phyloP scores from a whole-genome alignment of 1,140 invertebrate genomes.

The Sitodiplosis mosellana region DNA sequence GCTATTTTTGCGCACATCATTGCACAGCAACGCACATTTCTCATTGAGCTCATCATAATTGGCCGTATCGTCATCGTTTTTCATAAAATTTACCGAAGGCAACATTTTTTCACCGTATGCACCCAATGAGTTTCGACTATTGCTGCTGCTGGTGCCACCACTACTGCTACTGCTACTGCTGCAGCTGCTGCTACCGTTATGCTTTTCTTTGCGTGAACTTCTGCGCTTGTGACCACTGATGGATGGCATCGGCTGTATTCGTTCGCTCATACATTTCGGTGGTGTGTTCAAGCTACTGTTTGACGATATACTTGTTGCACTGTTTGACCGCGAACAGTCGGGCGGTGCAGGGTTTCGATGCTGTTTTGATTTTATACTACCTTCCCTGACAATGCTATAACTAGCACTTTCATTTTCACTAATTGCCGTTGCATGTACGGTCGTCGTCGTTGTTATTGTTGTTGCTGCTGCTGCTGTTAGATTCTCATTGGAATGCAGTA shows the following conservation, averaged over 20 bases:
- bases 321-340: not conserved
- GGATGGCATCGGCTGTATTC: not conserved
- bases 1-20: not conserved
- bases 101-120: not conserved
- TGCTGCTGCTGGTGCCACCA: not conserved
- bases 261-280: not conserved
- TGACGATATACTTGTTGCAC: slow-evolving; percentile 4
- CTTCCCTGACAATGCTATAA: slow-evolving; percentile 4
- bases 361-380: not conserved
- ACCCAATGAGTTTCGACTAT: not conserved
- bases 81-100: too few relatives aligned
- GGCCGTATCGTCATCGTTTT: not conserved
- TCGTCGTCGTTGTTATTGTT: too few relatives aligned
- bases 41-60: slow-evolving; percentile 1
- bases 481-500: not conserved
- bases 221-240: not conserved
- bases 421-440: too few relatives aligned
- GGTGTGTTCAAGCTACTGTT: not conserved
- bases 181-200: not conserved
- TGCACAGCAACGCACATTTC: slow-evolving; percentile 2
- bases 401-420: not conserved
- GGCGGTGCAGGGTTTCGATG: not conserved
- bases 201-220: not conserved
- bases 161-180: not conserved
- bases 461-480: not conserved